Evolutionary conservation across 2,888 invertebrate species (phyloP).

Genomic region (Archips crataeganus): DNA sequence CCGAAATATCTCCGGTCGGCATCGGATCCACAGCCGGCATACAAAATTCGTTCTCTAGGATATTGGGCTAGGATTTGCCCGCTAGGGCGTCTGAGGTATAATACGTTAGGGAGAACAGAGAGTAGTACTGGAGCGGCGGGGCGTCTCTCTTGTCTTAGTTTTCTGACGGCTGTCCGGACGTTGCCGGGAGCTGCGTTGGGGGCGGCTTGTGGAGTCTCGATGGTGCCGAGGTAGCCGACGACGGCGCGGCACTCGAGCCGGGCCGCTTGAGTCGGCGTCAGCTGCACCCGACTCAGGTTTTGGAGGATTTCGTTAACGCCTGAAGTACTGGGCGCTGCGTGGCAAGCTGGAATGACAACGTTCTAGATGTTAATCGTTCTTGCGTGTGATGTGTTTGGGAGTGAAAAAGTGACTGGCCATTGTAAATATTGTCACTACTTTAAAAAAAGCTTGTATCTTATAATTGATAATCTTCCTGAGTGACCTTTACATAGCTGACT

Average conservation of each 20-base stretch:
- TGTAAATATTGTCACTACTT: no score
- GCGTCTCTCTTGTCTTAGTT: conserved; percentile 95
- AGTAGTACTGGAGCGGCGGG: conserved; percentile 94
- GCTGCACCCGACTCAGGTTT: conserved; percentile 72
- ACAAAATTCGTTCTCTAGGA: conserved; percentile 93
- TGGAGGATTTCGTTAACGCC: conserved; percentile 78
- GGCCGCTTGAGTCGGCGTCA: conserved; percentile 72
- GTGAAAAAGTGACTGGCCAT: no score
- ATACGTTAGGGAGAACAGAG: conserved; percentile 92
- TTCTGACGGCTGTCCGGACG: conserved; percentile 94
- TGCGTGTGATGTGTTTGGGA: background rate
- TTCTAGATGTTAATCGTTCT: background rate
- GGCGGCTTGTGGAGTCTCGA: conserved; percentile 96
- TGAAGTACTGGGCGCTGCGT: conserved; percentile 74
- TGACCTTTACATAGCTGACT: no score
- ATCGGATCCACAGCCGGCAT: conserved; percentile 95
- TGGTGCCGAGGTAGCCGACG: conserved; percentile 97
- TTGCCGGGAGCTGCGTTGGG: conserved; percentile 91
- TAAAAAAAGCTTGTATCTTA: no score
- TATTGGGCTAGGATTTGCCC: conserved; percentile 94
- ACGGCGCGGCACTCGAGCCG: conserved; percentile 93
- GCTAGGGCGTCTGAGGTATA: conserved; percentile 92
- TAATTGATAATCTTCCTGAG: no score
- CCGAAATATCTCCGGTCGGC: conserved; percentile 97
- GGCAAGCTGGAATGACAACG: conserved; percentile 66